Percentiles rank a stretch among this genome's conserved stretches.
Evolutionary conservation across 1,140 invertebrate genomes (phyloP).

Genomic region (Melitaea cinxia): DNA sequence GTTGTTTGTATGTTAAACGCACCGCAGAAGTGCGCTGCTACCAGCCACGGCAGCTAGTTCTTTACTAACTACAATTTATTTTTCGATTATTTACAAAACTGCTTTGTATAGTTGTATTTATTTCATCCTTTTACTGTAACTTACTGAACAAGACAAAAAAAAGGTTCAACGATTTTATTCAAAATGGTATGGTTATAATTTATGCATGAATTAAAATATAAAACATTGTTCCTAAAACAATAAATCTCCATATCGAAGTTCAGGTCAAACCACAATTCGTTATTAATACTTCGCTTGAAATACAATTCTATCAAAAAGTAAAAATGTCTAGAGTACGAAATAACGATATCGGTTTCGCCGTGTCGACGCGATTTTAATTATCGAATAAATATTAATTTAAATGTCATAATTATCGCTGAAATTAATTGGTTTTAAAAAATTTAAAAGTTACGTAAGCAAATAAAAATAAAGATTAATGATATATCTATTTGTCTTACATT

Average conservation of each 20-base stretch:
- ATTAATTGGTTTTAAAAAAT: not conserved
- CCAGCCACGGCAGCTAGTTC: constrained; percentile 2
- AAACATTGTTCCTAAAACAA: too few species aligned
- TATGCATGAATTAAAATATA: too few species aligned
- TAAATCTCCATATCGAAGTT: too few species aligned
- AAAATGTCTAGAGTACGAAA: not conserved
- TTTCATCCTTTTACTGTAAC: not conserved
- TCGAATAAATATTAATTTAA: constrained; percentile 9
- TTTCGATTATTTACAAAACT: not conserved
- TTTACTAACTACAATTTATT: not conserved
- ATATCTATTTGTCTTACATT: not conserved
- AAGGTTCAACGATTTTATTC: not conserved
- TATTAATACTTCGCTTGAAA: not conserved
- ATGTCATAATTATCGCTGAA: not conserved
- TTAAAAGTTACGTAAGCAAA: not conserved
- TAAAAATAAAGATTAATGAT: not conserved
- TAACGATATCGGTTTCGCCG: not conserved
- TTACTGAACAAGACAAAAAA: too few species aligned
- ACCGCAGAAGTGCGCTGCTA: constrained; percentile 15
- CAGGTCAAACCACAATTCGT: not conserved
- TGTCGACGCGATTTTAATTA: not conserved
- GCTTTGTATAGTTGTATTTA: not conserved
- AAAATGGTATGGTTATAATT: not conserved
- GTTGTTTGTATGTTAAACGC: constrained; percentile 25
- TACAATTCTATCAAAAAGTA: not conserved